phyloP scores from a whole-genome alignment of 2,888 invertebrate genomes.

The Cremastinae sp. region DNA sequence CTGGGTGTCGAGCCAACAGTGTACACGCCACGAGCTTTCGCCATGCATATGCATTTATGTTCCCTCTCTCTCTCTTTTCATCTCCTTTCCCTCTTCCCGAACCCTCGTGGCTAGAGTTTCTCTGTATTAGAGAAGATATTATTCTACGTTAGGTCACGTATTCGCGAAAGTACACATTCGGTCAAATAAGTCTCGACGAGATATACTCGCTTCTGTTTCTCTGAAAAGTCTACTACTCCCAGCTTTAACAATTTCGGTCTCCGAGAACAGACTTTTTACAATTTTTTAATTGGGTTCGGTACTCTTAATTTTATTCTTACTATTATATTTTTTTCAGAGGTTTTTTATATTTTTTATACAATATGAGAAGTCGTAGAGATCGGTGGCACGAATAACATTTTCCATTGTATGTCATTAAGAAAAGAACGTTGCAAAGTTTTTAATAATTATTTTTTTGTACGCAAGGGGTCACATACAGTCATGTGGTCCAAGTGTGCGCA shows the following conservation, averaged over 20 bases:
- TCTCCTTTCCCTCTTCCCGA: neutral
- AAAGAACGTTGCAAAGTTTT: no score
- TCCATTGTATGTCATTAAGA: no score
- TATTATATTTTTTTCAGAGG: no score
- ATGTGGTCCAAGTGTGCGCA: no score
- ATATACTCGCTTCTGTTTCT: neutral
- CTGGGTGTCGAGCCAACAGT: slow-evolving; percentile 38
- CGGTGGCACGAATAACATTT: no score
- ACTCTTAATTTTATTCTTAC: neutral
- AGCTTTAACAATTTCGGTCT: neutral
- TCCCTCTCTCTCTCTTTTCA: slow-evolving; percentile 19
- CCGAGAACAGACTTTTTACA: neutral
- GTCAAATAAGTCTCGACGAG: slow-evolving; percentile 18
- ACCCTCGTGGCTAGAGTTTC: slow-evolving; percentile 13
- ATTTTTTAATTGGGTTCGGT: neutral
- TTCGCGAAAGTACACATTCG: slow-evolving; percentile 35
- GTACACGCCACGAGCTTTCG: slow-evolving; percentile 38
- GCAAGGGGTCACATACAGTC: no score
- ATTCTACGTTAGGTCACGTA: slow-evolving; percentile 46
- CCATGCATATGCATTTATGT: slow-evolving; percentile 57
- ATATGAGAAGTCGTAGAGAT: no score
- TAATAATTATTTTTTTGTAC: no score
- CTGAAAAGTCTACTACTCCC: neutral
- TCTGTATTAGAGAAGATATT: slow-evolving; percentile 32
- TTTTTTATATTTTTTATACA: no score